Percentiles rank a stretch among this genome's conserved stretches.
Conservation (phyloP, 2,888 invertebrate species). For the Trachelus tabidus region DNA sequence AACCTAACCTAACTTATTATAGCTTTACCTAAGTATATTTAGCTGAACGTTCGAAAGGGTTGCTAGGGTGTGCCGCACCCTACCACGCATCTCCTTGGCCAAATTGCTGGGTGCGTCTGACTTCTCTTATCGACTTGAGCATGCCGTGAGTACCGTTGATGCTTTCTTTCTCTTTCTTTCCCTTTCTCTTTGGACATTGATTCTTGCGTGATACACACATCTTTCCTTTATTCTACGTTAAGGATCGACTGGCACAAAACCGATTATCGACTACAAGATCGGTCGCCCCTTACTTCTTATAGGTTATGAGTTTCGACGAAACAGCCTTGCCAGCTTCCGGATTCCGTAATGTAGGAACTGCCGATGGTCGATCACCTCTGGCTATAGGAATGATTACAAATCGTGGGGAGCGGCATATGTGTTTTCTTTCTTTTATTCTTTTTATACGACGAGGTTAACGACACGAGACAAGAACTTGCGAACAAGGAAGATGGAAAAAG, state of each 20-base stretch:
- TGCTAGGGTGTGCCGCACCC: conserved; percentile 5
- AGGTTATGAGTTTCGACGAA: background rate
- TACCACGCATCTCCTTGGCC: background rate
- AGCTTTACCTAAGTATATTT: background rate
- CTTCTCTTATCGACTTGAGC: background rate
- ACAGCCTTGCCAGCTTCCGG: background rate
- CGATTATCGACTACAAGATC: background rate
- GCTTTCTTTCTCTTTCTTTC: background rate
- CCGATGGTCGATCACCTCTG: background rate
- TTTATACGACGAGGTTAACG: background rate
- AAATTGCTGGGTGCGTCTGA: conserved; percentile 10
- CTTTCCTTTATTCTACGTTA: background rate
- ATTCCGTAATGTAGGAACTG: background rate
- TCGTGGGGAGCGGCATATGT: background rate
- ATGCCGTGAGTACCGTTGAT: background rate
- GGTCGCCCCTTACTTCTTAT: background rate
- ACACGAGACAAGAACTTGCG: background rate
- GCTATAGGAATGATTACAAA: background rate
- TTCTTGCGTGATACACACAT: background rate
- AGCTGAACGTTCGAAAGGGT: conserved; percentile 1
- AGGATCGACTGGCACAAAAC: background rate
- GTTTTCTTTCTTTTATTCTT: background rate
- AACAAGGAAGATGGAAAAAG: background rate
- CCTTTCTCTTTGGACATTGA: background rate
- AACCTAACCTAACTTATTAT: background rate